phyloP scores from a whole-genome alignment of 2,797 vertebrate species.

The Hozukius guyotensis region DNA sequence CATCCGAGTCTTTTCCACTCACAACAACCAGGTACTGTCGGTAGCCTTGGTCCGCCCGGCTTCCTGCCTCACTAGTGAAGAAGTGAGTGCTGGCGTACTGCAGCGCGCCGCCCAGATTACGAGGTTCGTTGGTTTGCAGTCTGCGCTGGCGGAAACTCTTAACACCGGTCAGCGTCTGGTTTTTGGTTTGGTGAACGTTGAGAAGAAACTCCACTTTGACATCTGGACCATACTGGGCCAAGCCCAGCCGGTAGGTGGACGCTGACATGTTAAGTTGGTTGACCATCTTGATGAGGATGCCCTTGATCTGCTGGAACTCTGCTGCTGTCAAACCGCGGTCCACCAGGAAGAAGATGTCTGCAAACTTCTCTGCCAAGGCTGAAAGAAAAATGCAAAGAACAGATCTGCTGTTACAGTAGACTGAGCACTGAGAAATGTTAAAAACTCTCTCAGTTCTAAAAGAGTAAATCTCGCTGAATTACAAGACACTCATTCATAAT shows the following conservation, averaged over 20 bases:
- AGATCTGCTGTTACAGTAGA: not conserved
- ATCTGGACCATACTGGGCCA: conserved; percentile 78
- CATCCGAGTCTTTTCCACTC: conserved; percentile 67
- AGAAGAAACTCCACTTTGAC: conserved; percentile 82
- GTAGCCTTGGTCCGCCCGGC: conserved; percentile 70
- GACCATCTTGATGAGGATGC: conserved; percentile 61
- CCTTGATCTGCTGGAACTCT: conserved; percentile 70
- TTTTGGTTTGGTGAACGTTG: conserved; percentile 60
- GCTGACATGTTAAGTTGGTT: conserved; percentile 62
- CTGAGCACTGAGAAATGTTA: not conserved
- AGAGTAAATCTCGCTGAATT: too few species aligned
- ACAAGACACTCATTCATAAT: not conserved
- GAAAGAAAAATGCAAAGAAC: conserved; percentile 10
- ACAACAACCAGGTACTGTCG: conserved; percentile 79
- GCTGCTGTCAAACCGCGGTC: conserved; percentile 76
- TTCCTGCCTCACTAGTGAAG: conserved; percentile 71
- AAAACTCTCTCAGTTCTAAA: too few species aligned
- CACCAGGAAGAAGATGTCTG: conserved; percentile 83
- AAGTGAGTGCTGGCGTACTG: conserved; percentile 58
- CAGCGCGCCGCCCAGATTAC: conserved; percentile 70
- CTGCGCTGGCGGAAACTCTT: conserved; percentile 23
- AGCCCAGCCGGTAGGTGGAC: conserved; percentile 73
- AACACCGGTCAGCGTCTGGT: conserved; percentile 48
- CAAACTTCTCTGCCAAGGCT: conserved; percentile 70
- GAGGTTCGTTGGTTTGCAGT: conserved; percentile 9